Base-by-base conservation (phyloP, 2,797 vertebrate species). In the Amblyraja radiata region DNA sequence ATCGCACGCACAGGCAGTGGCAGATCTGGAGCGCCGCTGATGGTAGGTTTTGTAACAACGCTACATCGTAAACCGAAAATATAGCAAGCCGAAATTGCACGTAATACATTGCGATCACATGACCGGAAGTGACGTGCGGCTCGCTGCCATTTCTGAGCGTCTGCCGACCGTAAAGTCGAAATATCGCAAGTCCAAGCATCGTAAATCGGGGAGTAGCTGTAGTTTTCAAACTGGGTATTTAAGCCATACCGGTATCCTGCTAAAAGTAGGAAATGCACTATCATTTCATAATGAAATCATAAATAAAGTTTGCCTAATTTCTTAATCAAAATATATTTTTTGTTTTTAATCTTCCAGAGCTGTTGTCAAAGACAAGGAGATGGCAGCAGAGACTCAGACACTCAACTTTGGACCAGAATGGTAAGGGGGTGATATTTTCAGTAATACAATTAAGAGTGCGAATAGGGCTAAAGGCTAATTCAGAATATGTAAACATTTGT, bases 381-480 rank as follows among this genome's bases (percentile, higher is more conserved):
- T 99, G 98, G 98, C 98, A 95, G 98, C 98, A 95, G 98, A 99
- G 97, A 98, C 84, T 36, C 84, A 88, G 84, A 88, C 98, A 93
- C 97, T 99, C 96, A 98, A 98, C 96, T 99, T 99, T 96, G 98
- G 98, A 96, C 98, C 98, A 95, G 98, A 99, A 97, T 99, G 98
- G 98, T 99, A 96, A 96, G 23, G 46, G 54, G 2, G 9, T 63
- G 39, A 23, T 68, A 9, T 95, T 95, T 95, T 95, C 95, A 96
- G 28, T 65, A 61, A 2, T 61, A n/a, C 28, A 63, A n/a, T 63
- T 63, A 28, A 16, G 84, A 21, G 28, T 8, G 21, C 11, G 2
- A 7, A 65, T 21, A 16, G n/a, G 18, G 4, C 28, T 63, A n/a
- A 16, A 16, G 83, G 58, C 1, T 90, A 7, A 88, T 36, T 23